Evolutionary conservation across 1,140 invertebrate species (phyloP).

Genomic region (Macrotrachela quadricornifera): DNA sequence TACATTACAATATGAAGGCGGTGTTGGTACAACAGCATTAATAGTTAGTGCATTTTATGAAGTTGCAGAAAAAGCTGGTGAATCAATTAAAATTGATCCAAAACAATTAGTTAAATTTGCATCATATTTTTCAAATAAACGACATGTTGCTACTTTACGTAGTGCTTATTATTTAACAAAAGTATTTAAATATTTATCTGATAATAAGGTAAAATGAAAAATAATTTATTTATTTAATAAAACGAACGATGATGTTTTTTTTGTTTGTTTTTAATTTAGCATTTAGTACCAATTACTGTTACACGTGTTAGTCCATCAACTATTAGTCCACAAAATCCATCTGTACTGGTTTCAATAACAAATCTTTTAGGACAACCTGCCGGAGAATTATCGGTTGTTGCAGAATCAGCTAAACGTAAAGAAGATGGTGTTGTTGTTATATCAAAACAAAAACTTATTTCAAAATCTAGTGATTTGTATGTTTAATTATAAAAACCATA

Average conservation of each 20-base stretch:
- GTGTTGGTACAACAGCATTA: constrained; percentile 43
- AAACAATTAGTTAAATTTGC: constrained; percentile 52
- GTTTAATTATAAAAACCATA: no score
- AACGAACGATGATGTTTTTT: no score
- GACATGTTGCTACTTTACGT: constrained; percentile 49
- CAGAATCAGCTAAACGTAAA: constrained; percentile 33
- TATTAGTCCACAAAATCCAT: background rate
- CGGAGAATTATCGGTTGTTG: constrained; percentile 21
- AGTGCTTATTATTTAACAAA: constrained; percentile 56
- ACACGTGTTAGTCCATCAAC: background rate
- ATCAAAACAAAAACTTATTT: constrained; percentile 39
- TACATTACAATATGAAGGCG: constrained; percentile 68
- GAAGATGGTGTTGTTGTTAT: constrained; percentile 53
- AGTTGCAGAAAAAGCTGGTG: constrained; percentile 44
- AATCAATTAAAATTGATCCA: constrained; percentile 37
- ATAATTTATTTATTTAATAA: no score
- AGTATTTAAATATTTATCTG: constrained; percentile 46
- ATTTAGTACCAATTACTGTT: constrained; percentile 38
- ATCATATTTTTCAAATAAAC: constrained; percentile 46
- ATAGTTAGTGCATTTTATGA: constrained; percentile 51
- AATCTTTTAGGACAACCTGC: background rate
- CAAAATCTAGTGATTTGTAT: constrained; percentile 37
- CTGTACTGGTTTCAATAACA: background rate
- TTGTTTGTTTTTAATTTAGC: constrained; percentile 17
- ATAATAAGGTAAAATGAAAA: constrained; percentile 36